Conservation (phyloP, 2,888 invertebrate genomes). For the Eristalinus sepulchralis region DNA sequence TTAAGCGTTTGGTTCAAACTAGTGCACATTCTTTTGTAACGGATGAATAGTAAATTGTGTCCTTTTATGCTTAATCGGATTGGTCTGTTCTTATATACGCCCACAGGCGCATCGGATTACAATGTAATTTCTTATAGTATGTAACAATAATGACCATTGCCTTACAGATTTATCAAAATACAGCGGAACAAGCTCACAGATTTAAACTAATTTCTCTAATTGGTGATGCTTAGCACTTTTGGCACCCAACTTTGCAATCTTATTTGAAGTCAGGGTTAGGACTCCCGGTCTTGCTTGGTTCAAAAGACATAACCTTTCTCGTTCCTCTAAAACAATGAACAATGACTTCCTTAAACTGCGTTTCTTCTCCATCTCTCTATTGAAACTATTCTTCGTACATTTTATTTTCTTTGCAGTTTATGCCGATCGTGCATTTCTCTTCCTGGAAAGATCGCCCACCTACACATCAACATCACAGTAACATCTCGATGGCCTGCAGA, state of each 20-base stretch:
- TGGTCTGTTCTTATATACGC: background rate
- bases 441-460: conserved; percentile 69
- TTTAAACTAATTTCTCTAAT: background rate
- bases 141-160: no score
- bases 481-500: conserved; percentile 67
- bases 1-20: background rate
- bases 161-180: no score
- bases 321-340: conserved; percentile 55
- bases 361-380: conserved; percentile 17
- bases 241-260: background rate
- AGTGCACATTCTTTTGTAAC: background rate
- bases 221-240: background rate
- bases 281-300: background rate
- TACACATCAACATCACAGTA: conserved; percentile 58
- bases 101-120: background rate
- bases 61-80: background rate
- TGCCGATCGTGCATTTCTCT: conserved; percentile 63
- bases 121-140: no score
- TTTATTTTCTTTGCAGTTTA: conserved; percentile 45
- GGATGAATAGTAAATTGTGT: no score
- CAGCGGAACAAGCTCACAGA: background rate
- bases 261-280: background rate
- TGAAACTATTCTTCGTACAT: conserved; percentile 51
- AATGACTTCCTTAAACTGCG: conserved; percentile 53
- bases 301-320: background rate